Base-by-base conservation (phyloP, 2,113 vertebrate genomes). In the Scalopus aquaticus region DNA sequence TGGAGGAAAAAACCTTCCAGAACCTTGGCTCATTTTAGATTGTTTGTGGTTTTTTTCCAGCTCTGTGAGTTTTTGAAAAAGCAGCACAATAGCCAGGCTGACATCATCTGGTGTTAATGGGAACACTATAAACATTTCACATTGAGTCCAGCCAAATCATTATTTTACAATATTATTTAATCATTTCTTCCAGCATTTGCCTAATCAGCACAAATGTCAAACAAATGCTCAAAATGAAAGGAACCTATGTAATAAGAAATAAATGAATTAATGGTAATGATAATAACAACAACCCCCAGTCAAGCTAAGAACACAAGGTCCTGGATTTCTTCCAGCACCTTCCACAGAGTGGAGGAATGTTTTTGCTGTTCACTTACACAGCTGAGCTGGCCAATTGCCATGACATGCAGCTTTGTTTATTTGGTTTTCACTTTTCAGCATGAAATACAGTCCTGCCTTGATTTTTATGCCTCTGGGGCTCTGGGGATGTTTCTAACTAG, bases 351-450 rank as follows among this genome's bases (percentile, higher is more conserved):
- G 54, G 56, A 82, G 94, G 86, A 97, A 93, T 91, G 95, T 91
- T 96, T 96, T 90, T 90, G 95, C 94, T 96, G 87, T 95, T 98
- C 88, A 77, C 74, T 95, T 93, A 95, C 88, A 96, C 89, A 97
- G 96, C 96, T 97, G 97, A 98, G 86, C 94, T 98, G 97, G 95
- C 80, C 78, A 11, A 35, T 44, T 95, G 97, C 96, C 95, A 79
- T 76, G 54, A 67, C 93, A 92, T 78, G 62, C 56, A 85, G 85
- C 74, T 65, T 77, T 44, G 81, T 91, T 95, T 97, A 96, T 98
- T 98, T 98, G 92, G 79, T 92, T 98, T 98, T 97, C 76, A 82
- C 90, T 98, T 96, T 93, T 93, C 70, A 39, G 56, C 51, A 90
- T 96, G 96, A 98, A 98, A 97, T 96, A 81, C 42, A 88, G 95